Conservation (phyloP, 1,140 invertebrate species). For the Coptotermes formosanus region DNA sequence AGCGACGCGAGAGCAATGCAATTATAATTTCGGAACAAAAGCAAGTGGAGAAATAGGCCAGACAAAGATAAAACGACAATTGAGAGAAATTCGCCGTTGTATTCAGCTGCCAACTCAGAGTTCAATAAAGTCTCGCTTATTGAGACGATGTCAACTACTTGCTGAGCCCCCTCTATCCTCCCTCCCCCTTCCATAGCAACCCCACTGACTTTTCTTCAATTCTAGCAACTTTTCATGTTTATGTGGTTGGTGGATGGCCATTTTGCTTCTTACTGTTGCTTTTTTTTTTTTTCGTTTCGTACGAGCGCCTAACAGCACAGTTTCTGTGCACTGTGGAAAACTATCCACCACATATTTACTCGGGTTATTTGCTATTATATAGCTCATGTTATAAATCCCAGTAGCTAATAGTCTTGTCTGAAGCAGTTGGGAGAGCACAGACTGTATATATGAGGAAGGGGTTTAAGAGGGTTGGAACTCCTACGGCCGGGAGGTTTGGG, state of each 20-base stretch:
- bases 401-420: conserved; percentile 12
- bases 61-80: neutral
- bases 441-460: neutral
- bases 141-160: neutral
- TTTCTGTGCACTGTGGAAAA: neutral
- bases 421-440: neutral
- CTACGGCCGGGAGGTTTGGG: neutral
- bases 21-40: conserved; percentile 17
- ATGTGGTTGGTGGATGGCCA: neutral
- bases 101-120: neutral
- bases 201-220: neutral
- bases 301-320: neutral
- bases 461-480: neutral
- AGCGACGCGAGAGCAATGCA: neutral
- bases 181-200: neutral
- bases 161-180: neutral
- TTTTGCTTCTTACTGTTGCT: neutral
- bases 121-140: conserved; percentile 7
- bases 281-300: neutral
- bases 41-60: neutral
- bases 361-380: neutral
- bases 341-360: neutral
- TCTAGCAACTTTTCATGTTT: neutral
- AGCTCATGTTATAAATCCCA: neutral
- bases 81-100: neutral